A percentile compares a stretch with the other conserved stretches of the same genome.
Evolutionary conservation across 2,797 vertebrate genomes (phyloP).

Genomic region (Karalla daura): DNA sequence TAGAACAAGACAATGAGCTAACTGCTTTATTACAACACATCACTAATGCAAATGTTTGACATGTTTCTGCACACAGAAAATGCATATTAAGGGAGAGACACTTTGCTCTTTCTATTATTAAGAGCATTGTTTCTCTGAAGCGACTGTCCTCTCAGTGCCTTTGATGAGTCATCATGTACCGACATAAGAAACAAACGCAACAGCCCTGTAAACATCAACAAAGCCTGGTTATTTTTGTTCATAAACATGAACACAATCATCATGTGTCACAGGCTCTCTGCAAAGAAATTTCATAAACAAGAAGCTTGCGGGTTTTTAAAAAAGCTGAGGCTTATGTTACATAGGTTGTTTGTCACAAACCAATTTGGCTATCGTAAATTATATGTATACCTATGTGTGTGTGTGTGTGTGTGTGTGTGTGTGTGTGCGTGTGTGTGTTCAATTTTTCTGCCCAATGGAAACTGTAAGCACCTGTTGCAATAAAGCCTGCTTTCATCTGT

Average conservation of each 20-base stretch:
- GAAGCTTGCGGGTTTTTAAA: neutral
- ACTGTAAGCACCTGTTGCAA: neutral
- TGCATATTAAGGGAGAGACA: neutral
- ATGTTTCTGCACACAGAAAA: neutral
- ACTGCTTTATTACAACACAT: neutral
- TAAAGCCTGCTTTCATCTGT: conserved; percentile 9
- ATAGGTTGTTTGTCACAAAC: neutral
- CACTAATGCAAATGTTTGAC: neutral
- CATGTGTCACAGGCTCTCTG: neutral
- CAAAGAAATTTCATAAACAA: neutral
- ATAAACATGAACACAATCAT: neutral
- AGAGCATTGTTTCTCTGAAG: neutral
- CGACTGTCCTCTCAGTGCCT: neutral
- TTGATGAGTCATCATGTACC: neutral
- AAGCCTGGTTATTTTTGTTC: neutral
- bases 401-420: neutral
- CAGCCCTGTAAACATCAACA: conserved; percentile 4
- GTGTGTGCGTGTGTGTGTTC: neutral
- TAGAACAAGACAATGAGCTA: neutral
- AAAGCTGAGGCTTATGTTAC: neutral
- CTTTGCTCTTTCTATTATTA: neutral
- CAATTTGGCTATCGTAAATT: neutral
- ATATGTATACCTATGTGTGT: no score
- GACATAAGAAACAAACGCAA: conserved; percentile 3
- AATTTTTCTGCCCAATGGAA: neutral